Conservation (phyloP, 2,113 vertebrate genomes). For the Alexandromys fortis region DNA sequence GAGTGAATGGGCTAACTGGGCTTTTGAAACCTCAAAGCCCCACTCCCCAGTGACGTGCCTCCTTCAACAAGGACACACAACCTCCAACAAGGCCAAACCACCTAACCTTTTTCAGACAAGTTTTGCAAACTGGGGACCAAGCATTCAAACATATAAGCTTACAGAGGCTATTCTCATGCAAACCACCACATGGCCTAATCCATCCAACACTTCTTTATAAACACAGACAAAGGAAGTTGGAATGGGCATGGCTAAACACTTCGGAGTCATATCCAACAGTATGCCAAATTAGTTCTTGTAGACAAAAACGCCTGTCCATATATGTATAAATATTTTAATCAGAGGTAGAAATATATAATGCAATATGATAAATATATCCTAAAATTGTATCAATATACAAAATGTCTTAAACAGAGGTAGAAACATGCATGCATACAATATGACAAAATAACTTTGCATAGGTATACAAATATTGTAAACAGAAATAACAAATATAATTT, state of each 20-base stretch:
- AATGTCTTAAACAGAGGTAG: too few species aligned
- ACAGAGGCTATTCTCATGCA: background rate
- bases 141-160: background rate
- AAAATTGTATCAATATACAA: too few species aligned
- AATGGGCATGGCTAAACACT: background rate
- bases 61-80: background rate
- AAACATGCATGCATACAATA: too few species aligned
- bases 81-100: background rate
- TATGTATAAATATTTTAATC: too few species aligned
- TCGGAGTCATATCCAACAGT: background rate
- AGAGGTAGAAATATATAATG: too few species aligned
- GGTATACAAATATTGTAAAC: too few species aligned
- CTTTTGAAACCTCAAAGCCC: background rate
- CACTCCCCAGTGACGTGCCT: background rate
- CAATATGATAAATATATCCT: too few species aligned
- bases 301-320: background rate
- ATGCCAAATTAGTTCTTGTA: conserved; percentile 8
- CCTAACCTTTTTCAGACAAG: background rate
- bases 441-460: too few species aligned
- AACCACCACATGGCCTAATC: background rate
- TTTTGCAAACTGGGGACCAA: background rate
- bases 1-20: background rate
- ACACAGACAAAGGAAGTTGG: conserved; percentile 30
- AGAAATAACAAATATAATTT: too few species aligned
- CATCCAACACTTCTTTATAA: background rate